These are phyloP conservation scores for Diadumene lineata DNA, from an alignment of 92 coral and sea anemone genomes.

Conservation along the genomic window DNA sequence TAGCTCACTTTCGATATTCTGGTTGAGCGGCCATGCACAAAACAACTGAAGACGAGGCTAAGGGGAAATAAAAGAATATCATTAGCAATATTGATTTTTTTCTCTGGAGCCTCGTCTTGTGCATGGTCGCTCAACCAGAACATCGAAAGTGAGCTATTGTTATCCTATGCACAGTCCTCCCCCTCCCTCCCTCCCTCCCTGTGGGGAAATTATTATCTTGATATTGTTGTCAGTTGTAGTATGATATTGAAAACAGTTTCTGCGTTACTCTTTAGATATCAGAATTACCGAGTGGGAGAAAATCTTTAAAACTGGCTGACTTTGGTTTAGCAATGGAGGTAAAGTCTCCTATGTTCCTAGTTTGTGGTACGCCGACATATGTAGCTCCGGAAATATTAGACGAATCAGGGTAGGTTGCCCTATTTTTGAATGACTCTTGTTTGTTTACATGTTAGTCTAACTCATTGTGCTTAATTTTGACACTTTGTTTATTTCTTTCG, in stretches of 20 bases:
- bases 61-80: too few relatives aligned
- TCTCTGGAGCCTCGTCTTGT: too few relatives aligned
- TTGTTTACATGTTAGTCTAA: not conserved
- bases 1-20: too few relatives aligned
- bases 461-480: too few relatives aligned
- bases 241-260: too few relatives aligned
- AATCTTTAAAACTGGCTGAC: conserved; percentile 86
- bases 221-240: not conserved
- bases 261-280: conserved; percentile 58
- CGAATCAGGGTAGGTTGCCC: conserved; percentile 79
- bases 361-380: conserved; percentile 98
- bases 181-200: not conserved
- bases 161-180: too few relatives aligned
- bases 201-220: not conserved
- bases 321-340: conserved; percentile 96
- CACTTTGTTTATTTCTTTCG: not conserved
- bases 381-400: conserved; percentile 98
- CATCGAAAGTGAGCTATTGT: too few relatives aligned
- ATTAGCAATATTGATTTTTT: too few relatives aligned
- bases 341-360: conserved; percentile 86
- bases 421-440: too few relatives aligned
- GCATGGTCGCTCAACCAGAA: too few relatives aligned
- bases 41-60: too few relatives aligned
- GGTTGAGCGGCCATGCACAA: too few relatives aligned
- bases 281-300: conserved; percentile 70